Percentiles rank a stretch among this genome's conserved stretches.
These are phyloP conservation scores for Bubalus kerabau DNA, from an alignment of 2,113 vertebrate genomes.

Conservation along the genomic window DNA sequence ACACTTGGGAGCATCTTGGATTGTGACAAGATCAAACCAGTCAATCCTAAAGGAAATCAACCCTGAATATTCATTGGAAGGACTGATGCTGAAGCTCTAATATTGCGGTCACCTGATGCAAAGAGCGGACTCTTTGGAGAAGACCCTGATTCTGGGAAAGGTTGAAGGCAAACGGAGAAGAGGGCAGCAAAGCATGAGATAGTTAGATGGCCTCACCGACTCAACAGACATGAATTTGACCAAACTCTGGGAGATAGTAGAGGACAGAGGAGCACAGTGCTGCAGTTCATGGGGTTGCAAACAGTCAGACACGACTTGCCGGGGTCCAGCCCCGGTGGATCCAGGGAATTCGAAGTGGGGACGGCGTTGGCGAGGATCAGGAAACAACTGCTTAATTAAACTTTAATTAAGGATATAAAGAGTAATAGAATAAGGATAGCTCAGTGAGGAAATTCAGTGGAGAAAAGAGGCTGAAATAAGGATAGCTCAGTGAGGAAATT, in stretches of 20 bases:
- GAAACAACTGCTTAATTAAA: too few relatives aligned
- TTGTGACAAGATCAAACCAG: background rate
- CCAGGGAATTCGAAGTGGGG: too few relatives aligned
- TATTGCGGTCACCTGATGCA: background rate
- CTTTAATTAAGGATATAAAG: too few relatives aligned
- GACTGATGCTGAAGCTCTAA: background rate
- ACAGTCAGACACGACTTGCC: background rate
- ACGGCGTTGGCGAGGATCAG: too few relatives aligned
- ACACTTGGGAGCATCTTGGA: background rate
- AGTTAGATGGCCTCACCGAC: background rate
- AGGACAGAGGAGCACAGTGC: background rate
- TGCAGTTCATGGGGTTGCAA: background rate
- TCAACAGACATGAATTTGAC: background rate
- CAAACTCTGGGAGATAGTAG: background rate
- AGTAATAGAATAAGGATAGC: too few relatives aligned
- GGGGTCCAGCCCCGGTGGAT: too few relatives aligned
- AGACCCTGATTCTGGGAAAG: background rate
- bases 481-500: too few relatives aligned
- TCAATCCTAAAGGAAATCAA: background rate
- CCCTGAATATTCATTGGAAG: background rate
- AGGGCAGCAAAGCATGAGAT: background rate
- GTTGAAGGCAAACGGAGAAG: background rate
- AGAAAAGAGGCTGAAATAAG: too few relatives aligned
- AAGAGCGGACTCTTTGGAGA: background rate
- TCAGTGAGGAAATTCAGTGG: too few relatives aligned